Base-by-base conservation (phyloP, 2,888 invertebrate genomes). In the Tetragonisca angustula region DNA sequence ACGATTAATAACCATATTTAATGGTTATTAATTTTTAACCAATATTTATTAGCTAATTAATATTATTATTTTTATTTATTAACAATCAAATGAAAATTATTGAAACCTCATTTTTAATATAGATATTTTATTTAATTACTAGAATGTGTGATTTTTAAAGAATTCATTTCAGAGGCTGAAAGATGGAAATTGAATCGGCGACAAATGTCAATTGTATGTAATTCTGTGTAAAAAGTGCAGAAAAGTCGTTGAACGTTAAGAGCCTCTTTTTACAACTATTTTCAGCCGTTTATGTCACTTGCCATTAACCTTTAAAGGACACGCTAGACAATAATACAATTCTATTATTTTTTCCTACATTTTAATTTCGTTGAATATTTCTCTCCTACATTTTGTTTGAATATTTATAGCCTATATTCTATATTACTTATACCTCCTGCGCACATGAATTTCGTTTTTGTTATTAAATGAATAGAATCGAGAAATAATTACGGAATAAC, bases 241-340 rank as follows among this genome's bases (percentile, higher is more conserved):
- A 68, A 17, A 27, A 24, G 24, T 49, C 49, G n/a, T 24, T 49
- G 13, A 65, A 15, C 6, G 21, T 19, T 52, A 68, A 68, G 19
- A 68, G 24, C 49, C 15, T 52, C 19, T 68, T 50, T 50, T 50
- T 50, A 50, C 56, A 50, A 17, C 50, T 50, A 15, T 50, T 50
- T 50, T 15, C 50, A 17, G 5, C 11, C 56, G 36, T 43, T 43
- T 43, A 43, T 43, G 9, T n/a, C 4, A 21, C 5, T 36, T 17
- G 21, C n/a, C n/a, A 56, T 56, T n/a, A 70, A 70, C 36, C n/a
- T 56, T 56, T 70, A 36, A 56, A 70, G 21, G 54, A n/a, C 54
- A 21, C 32, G 32, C 43, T 43, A 43, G 43, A 43, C 43, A 27
- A 27, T 52, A 19, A 52, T 27, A 4, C 52, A 9, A 43, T 43